Base-by-base conservation (phyloP, 2,113 vertebrate species). In the Canis aureus region DNA sequence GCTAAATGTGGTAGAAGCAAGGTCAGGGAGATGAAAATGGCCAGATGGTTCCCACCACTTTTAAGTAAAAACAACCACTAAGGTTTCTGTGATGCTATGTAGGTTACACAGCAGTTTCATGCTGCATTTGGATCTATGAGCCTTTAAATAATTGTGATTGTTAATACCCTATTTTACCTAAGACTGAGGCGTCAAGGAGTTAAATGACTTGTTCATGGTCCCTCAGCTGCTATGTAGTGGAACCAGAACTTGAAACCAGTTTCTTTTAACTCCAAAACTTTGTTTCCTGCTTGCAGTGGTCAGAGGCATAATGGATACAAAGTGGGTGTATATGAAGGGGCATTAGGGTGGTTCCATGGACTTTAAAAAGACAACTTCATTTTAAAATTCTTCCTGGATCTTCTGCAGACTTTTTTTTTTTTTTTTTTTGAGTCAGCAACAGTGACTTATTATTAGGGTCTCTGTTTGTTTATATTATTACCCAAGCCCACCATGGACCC, bases 331-430 rank as follows among this genome's bases (percentile, higher is more conserved):
- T 80, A 53, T 59, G 38, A 29, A 23, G 27, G 43, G 17, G n/a
- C 9, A n/a, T 22, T 7, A 19, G 3, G 23, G 23, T 38, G 43
- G 16, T 91, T 71, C 64, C 13, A 32, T 59, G 27, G 81, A 29
- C 53, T 59, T 84, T 57, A 74, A 66, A 95, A 92, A 84, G 92
- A 20, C 38, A 89, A 25, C 87, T 91, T 13, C 53, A 38, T 89
- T 93, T 59, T 55, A 43, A 83, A 82, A 57, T 89, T 51, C 38
- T 97, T 92, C 60, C 86, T 85, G 19, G n/a, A 67, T 96, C 67
- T 86, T 88, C 43, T 76, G 22, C 35, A 73, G 74, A 91, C 20
- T 11, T 38, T 22, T 73, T 73, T 38, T 62, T 60, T 9, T 60
- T 74, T 60, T 27, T 15, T 64, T 59, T 49, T 66, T 12, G 19